These are phyloP conservation scores for Nannospalax galili DNA, from an alignment of 2,113 vertebrate species.

Conservation along the genomic window DNA sequence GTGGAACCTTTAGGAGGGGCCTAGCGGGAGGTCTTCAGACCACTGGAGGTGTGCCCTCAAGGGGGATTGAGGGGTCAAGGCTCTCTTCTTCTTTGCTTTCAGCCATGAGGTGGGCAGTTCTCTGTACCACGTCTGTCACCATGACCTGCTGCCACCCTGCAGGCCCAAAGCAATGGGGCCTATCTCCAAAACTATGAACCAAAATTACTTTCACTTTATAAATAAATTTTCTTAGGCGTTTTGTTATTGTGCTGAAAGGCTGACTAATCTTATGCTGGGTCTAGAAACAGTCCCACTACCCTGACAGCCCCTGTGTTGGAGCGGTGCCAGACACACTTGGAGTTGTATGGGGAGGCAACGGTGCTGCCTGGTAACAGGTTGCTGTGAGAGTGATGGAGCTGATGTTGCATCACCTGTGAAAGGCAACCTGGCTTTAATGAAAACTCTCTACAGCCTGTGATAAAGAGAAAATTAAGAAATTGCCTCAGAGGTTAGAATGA, in stretches of 20 bases:
- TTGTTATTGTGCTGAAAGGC: not conserved
- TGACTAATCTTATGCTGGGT: not conserved
- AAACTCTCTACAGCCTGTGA: not conserved
- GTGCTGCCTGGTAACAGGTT: not conserved
- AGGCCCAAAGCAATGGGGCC: not conserved
- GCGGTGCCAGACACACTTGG: not conserved
- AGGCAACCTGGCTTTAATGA: not conserved
- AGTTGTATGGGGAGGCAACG: too few relatives aligned
- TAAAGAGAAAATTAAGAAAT: not conserved
- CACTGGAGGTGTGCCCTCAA: not conserved
- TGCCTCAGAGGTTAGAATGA: accelerated
- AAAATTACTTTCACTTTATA: not conserved
- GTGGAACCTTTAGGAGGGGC: not conserved
- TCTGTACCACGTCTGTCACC: too few relatives aligned
- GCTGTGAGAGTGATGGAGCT: not conserved
- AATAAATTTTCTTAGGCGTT: not conserved
- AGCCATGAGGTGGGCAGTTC: not conserved
- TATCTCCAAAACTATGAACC: not conserved
- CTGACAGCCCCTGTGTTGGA: not conserved
- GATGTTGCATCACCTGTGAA: not conserved
- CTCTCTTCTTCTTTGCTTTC: too few relatives aligned
- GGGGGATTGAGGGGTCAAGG: not conserved
- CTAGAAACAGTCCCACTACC: not conserved
- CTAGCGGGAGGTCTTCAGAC: not conserved
- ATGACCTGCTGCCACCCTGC: too few relatives aligned